Evolutionary conservation across 2,888 invertebrate genomes (phyloP).

Genomic region (Nineta flava): DNA sequence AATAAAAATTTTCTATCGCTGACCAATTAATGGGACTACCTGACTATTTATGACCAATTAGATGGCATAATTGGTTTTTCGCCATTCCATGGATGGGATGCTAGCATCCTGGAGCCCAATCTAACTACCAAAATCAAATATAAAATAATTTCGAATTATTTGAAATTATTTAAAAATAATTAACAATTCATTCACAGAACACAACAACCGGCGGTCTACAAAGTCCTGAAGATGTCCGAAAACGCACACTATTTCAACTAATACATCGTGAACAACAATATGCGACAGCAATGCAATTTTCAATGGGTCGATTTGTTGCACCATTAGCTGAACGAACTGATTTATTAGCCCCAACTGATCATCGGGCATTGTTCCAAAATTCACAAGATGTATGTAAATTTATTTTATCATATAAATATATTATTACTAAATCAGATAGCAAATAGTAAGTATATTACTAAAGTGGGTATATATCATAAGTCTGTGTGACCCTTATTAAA

Average conservation of each 20-base stretch:
- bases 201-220: background rate
- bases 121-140: no score
- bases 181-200: slow-evolving; percentile 4
- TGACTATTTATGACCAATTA: no score
- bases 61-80: no score
- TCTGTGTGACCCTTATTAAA: no score
- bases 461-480: background rate
- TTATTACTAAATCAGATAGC: no score
- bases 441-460: background rate
- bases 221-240: slow-evolving; percentile 39
- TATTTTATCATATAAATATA: background rate
- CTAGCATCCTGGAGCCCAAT: no score
- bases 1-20: no score
- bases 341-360: slow-evolving; percentile 58
- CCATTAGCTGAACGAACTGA: slow-evolving; percentile 61
- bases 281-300: slow-evolving; percentile 60
- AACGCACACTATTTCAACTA: slow-evolving; percentile 57
- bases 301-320: slow-evolving; percentile 59
- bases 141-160: slow-evolving; percentile 14
- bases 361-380: slow-evolving; percentile 69
- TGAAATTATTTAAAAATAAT: slow-evolving; percentile 11
- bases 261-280: slow-evolving; percentile 65
- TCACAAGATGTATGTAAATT: slow-evolving; percentile 51
- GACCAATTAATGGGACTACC: no score
- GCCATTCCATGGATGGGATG: no score